Conservation (phyloP, 2,888 invertebrate genomes). For the Vannuccia rotundouncinata region DNA sequence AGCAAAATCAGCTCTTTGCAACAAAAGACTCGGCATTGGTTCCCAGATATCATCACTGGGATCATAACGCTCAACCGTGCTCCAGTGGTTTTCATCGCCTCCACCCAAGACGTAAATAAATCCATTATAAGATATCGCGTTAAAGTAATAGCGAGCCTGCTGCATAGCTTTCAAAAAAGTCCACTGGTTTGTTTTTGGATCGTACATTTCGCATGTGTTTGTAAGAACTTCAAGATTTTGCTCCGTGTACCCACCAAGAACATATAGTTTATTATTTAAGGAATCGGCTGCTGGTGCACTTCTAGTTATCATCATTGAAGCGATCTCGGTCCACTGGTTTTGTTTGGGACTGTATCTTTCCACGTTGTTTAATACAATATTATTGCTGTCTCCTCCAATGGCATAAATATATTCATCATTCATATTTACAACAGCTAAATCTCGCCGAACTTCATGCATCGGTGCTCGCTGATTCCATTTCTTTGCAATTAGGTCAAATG, state of each 20-base stretch:
- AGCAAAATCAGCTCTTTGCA: constrained; percentile 29
- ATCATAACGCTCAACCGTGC: constrained; percentile 28
- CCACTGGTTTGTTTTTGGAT: constrained; percentile 31
- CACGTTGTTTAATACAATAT: constrained; percentile 10
- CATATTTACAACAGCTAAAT: constrained; percentile 24
- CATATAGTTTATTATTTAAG: constrained; percentile 27
- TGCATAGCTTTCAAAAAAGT: constrained; percentile 29
- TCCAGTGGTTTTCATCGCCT: constrained; percentile 33
- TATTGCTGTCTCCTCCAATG: constrained; percentile 35
- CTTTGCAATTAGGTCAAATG: constrained; percentile 2
- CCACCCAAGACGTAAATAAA: constrained; percentile 32
- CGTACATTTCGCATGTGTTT: constrained; percentile 32
- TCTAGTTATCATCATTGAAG: constrained; percentile 21
- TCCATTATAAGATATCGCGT: constrained; percentile 26
- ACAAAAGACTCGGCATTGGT: constrained; percentile 33
- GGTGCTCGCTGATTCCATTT: constrained; percentile 31
- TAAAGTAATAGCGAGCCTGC: constrained; percentile 29
- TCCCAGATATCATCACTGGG: constrained; percentile 30
- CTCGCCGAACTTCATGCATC: constrained; percentile 32
- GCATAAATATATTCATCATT: constrained; percentile 35
- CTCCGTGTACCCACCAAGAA: constrained; percentile 31
- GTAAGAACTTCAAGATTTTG: constrained; percentile 25
- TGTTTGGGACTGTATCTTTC: background rate
- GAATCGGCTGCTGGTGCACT: constrained; percentile 31
- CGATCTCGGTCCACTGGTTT: constrained; percentile 33